Evolutionary conservation across 2,888 invertebrate species (phyloP).

Genomic region (Saturnia japonica): DNA sequence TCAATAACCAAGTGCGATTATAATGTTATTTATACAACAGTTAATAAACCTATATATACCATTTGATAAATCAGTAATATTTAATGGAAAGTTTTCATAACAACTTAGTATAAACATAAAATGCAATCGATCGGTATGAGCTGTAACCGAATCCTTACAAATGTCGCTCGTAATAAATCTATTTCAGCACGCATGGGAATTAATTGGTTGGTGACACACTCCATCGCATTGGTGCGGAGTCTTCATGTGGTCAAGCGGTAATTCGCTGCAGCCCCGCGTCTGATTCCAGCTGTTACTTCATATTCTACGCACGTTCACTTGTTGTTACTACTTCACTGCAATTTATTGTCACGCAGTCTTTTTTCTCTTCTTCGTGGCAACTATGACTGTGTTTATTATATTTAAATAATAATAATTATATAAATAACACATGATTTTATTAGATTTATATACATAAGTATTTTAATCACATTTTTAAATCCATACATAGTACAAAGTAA

Average conservation of each 20-base stretch:
- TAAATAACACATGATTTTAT: no score
- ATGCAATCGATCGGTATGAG: slow-evolving; percentile 31
- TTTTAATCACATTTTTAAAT: no score
- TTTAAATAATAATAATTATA: not conserved
- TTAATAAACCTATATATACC: no score
- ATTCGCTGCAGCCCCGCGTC: slow-evolving; percentile 52
- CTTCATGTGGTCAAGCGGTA: slow-evolving; percentile 57
- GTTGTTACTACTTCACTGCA: not conserved
- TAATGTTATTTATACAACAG: no score
- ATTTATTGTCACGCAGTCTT: not conserved
- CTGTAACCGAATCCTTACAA: slow-evolving; percentile 59
- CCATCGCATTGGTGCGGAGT: slow-evolving; percentile 40
- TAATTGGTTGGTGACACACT: slow-evolving; percentile 58
- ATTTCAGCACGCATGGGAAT: slow-evolving; percentile 71
- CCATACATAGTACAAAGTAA: no score
- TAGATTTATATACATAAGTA: no score
- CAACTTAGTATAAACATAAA: slow-evolving; percentile 27
- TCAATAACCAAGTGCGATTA: no score
- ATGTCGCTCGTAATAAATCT: slow-evolving; percentile 65
- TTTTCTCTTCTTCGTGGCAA: not conserved
- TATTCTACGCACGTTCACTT: slow-evolving; percentile 20
- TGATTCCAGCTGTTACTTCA: slow-evolving; percentile 40
- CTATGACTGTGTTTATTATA: not conserved
- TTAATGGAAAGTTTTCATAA: no score
- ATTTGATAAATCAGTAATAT: no score